A percentile compares a stretch with the other conserved stretches of the same genome.
Conservation (phyloP, 2,888 invertebrate species). For the Cheilosia impressa region DNA sequence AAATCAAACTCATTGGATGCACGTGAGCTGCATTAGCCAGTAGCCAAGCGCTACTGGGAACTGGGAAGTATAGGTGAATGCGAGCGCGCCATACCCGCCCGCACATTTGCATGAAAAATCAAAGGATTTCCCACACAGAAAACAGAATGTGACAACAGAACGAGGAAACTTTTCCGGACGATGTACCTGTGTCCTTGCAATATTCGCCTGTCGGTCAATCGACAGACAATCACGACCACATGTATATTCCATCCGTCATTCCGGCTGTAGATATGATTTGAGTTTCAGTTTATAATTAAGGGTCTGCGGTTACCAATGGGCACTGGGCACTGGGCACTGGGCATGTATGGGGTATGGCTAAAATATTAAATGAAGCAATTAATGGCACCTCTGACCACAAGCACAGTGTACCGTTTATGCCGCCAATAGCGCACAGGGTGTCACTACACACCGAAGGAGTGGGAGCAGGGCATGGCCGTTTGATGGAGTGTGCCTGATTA, state of each 20-base stretch:
- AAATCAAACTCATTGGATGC: neutral
- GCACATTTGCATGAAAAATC: constrained; percentile 57
- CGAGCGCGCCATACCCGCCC: neutral
- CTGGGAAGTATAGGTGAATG: neutral
- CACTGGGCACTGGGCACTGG: neutral
- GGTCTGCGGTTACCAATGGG: constrained; percentile 23
- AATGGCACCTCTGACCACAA: constrained; percentile 39
- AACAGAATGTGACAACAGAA: constrained; percentile 16
- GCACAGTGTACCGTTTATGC: neutral
- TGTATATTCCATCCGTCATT: neutral
- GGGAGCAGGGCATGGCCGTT: neutral
- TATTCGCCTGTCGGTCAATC: constrained; percentile 34
- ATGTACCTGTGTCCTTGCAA: constrained; percentile 34
- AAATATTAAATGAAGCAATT: constrained; percentile 61
- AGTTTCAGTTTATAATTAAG: constrained; percentile 46
- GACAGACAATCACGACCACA: neutral
- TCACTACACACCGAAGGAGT: neutral
- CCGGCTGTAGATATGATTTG: neutral
- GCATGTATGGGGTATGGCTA: too few relatives aligned
- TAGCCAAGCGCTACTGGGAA: neutral
- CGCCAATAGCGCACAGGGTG: neutral
- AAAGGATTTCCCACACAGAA: constrained; percentile 27
- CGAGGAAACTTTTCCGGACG: constrained; percentile 22
- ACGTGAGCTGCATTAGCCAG: neutral
- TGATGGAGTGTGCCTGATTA: constrained; percentile 52